Evolutionary conservation across 2,888 invertebrate genomes (phyloP).

Genomic region (Patella depressa): DNA sequence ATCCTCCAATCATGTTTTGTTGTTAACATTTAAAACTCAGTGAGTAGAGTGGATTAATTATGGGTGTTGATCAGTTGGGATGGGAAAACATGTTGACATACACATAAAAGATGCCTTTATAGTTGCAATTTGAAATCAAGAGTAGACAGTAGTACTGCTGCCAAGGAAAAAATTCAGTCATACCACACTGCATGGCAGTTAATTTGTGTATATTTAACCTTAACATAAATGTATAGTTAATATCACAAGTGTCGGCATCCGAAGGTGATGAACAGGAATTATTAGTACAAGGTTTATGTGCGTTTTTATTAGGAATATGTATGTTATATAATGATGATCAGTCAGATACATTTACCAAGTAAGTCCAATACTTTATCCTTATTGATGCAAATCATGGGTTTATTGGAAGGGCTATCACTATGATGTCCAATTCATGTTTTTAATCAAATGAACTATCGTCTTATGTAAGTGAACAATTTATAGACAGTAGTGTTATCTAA

Average conservation of each 20-base stretch:
- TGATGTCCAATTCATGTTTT: not conserved
- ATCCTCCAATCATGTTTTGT: too few species aligned
- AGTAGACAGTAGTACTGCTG: too few species aligned
- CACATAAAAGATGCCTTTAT: too few species aligned
- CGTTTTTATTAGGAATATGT: slow-evolving; percentile 93
- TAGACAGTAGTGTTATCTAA: not conserved
- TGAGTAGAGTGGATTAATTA: too few species aligned
- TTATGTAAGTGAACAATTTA: not conserved
- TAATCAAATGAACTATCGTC: not conserved
- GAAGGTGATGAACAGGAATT: slow-evolving; percentile 94
- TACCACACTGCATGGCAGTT: too few species aligned
- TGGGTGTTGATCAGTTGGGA: not conserved
- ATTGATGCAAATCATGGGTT: too few species aligned
- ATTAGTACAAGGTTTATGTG: slow-evolving; percentile 88
- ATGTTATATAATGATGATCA: slow-evolving; percentile 74
- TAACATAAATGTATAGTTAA: slow-evolving; percentile 58
- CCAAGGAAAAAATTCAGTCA: too few species aligned
- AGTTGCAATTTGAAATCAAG: too few species aligned
- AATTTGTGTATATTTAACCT: too few species aligned
- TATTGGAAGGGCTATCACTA: not conserved
- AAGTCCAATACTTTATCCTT: slow-evolving; percentile 25
- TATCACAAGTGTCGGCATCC: slow-evolving; percentile 73
- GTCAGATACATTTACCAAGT: slow-evolving; percentile 62
- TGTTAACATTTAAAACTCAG: too few species aligned
- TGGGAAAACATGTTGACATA: too few species aligned